A percentile compares a stretch with the other conserved stretches of the same genome.
These are phyloP conservation scores for Ictalurus punctatus DNA, from an alignment of 2,113 vertebrate species.

Conservation along the genomic window DNA sequence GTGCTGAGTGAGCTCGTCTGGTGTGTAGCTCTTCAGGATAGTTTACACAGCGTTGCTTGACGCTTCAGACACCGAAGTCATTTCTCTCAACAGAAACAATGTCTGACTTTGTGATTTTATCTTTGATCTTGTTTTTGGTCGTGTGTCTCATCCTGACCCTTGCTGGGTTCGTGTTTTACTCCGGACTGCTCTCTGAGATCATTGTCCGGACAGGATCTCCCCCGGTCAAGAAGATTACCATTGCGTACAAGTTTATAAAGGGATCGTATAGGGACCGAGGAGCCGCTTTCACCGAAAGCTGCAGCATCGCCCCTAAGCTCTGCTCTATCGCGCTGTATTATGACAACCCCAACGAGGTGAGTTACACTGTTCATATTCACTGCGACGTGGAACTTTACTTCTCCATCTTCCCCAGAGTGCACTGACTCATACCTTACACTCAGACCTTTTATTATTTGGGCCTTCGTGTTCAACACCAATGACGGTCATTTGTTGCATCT, in stretches of 20 bases:
- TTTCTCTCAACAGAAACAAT: conserved; percentile 52
- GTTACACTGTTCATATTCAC: conserved; percentile 28
- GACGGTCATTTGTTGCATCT: not conserved
- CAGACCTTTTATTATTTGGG: not conserved
- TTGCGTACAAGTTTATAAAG: conserved; percentile 91
- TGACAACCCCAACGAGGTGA: conserved; percentile 90
- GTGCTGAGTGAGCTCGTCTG: not conserved
- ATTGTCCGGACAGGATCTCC: conserved; percentile 86
- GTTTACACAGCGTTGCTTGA: not conserved
- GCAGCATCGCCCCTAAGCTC: conserved; percentile 88
- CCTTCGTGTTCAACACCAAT: not conserved
- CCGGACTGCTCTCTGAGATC: conserved; percentile 85
- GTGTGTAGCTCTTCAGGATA: not conserved
- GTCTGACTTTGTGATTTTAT: conserved; percentile 84
- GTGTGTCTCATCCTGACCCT: conserved; percentile 80
- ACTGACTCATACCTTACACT: too few relatives aligned
- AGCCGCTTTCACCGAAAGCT: conserved; percentile 84
- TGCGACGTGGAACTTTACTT: not conserved
- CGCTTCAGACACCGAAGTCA: not conserved
- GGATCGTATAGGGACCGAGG: conserved; percentile 85
- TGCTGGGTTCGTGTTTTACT: conserved; percentile 80
- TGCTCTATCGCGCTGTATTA: conserved; percentile 85
- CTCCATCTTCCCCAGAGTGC: too few relatives aligned
- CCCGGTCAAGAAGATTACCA: conserved; percentile 79
- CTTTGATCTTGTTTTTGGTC: conserved; percentile 76